phyloP scores from a whole-genome alignment of 2,113 vertebrate species.

The Ctenodactylus gundi region DNA sequence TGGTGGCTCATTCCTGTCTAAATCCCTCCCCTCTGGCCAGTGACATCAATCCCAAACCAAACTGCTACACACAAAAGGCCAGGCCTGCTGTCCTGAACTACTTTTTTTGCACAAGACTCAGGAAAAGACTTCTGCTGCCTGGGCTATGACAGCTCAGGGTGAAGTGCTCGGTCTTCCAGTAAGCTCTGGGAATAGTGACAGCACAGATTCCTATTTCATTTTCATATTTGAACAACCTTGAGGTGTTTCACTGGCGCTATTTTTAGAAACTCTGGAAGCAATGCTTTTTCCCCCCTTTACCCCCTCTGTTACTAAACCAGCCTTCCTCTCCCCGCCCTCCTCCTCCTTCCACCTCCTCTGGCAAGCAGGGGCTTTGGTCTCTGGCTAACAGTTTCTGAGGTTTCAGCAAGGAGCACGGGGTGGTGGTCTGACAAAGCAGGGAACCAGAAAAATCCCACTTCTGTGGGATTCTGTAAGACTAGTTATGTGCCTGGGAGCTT shows the following conservation, averaged over 20 bases:
- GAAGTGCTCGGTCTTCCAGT: background rate
- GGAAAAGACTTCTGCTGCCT: background rate
- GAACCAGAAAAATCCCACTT: no score
- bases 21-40: background rate
- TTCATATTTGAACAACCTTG: background rate
- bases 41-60: background rate
- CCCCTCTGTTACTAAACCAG: background rate
- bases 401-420: background rate
- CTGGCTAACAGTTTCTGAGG: background rate
- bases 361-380: background rate
- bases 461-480: background rate
- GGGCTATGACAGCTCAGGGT: background rate
- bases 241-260: background rate
- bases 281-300: background rate
- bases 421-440: background rate
- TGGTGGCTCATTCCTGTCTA: background rate
- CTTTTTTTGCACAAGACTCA: background rate
- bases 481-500: background rate
- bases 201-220: background rate
- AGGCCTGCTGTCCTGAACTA: background rate
- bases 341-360: background rate
- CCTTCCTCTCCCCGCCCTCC: background rate
- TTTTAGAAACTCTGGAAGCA: constrained; percentile 13
- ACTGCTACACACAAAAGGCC: background rate
- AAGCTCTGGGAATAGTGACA: background rate